phyloP scores from a whole-genome alignment of 23 tunicate genomes.

The Botrylloides violaceus region DNA sequence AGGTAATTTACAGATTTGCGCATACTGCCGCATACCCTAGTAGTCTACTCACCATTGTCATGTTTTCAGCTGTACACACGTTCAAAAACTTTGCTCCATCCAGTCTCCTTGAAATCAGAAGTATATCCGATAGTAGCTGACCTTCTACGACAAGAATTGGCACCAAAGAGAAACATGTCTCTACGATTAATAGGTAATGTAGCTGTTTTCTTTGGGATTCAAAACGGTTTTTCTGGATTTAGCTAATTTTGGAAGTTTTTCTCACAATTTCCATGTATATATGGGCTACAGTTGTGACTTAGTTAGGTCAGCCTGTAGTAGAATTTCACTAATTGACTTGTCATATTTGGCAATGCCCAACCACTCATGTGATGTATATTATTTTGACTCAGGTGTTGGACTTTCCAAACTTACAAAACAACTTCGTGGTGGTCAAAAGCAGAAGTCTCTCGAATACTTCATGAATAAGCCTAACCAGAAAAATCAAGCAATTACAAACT shows the following conservation, averaged over 20 bases:
- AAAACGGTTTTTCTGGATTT: no score
- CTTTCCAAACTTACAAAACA: slow-evolving; percentile 47
- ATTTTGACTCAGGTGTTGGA: slow-evolving; percentile 60
- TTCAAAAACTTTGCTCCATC: slow-evolving; percentile 35
- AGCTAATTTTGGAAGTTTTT: no score
- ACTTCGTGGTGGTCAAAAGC: background rate
- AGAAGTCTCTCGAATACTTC: slow-evolving; percentile 29
- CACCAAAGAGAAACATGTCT: slow-evolving; percentile 21
- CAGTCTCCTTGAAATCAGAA: slow-evolving; percentile 12
- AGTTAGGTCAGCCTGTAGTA: no score
- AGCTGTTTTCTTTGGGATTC: background rate
- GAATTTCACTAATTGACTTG: no score
- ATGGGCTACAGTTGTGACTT: no score
- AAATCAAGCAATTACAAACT: slow-evolving; percentile 16
- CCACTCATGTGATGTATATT: no score
- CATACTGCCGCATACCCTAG: no score
- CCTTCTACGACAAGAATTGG: slow-evolving; percentile 55
- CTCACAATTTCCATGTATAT: no score
- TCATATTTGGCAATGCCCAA: no score
- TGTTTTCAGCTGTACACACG: slow-evolving; percentile 65
- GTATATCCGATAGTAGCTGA: slow-evolving; percentile 44
- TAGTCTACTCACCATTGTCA: no score
- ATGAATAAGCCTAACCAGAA: background rate
- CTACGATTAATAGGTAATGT: slow-evolving; percentile 74
- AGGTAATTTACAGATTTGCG: no score